phyloP scores from a whole-genome alignment of 1,140 invertebrate species.

The Sarcophaga peregrina region DNA sequence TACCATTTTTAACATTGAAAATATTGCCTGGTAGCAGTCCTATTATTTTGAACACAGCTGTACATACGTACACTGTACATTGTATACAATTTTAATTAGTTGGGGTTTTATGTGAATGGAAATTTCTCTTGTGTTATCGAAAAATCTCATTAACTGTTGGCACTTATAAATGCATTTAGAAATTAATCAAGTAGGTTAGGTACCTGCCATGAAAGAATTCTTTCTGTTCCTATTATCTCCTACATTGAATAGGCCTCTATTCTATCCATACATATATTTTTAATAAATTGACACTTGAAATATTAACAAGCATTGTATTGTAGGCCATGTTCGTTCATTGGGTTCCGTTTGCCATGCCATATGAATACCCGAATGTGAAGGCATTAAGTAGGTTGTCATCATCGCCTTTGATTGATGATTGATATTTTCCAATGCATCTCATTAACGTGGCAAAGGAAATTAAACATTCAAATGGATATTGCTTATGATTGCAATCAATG shows the following conservation, averaged over 20 bases:
- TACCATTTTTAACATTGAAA: too few species aligned
- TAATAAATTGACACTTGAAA: slow-evolving; percentile 36
- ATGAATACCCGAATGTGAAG: not conserved
- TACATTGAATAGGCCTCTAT: too few species aligned
- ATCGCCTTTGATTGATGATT: not conserved
- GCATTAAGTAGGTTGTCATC: not conserved
- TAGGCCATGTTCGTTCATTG: not conserved
- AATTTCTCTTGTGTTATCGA: too few species aligned
- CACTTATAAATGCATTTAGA: not conserved
- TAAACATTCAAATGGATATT: slow-evolving; percentile 24
- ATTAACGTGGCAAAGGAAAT: slow-evolving; percentile 35
- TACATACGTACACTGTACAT: too few species aligned
- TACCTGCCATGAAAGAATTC: too few species aligned
- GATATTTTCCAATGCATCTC: slow-evolving; percentile 15
- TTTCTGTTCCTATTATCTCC: too few species aligned
- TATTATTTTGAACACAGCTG: too few species aligned
- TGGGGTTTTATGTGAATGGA: too few species aligned
- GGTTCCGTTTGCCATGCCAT: not conserved
- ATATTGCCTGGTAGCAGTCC: too few species aligned
- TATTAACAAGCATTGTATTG: slow-evolving; percentile 26
- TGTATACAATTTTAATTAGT: too few species aligned
- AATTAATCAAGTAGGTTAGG: not conserved
- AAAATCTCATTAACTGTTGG: not conserved
- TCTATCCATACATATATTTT: not conserved
- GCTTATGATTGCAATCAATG: too few species aligned